Conservation (phyloP, 1,140 invertebrate genomes). For the Spodoptera litura region DNA sequence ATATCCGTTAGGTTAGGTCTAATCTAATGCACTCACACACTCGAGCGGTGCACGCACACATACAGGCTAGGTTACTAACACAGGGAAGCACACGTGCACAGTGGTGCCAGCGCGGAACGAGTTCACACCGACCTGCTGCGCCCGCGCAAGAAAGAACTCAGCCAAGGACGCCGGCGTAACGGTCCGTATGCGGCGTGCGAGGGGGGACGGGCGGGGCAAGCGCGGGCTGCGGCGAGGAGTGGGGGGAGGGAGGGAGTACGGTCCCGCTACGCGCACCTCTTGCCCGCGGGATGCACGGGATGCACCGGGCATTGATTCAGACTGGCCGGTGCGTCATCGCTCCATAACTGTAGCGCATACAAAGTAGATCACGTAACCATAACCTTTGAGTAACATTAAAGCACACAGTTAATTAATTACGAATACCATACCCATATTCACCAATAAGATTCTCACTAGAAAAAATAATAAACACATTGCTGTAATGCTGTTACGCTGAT, state of each 20-base stretch:
- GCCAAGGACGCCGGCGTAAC: constrained; percentile 85
- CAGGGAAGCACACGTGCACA: constrained; percentile 70
- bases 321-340: constrained; percentile 12
- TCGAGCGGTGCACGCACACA: constrained; percentile 61
- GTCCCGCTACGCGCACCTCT: constrained; percentile 42
- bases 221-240: neutral
- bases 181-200: constrained; percentile 62
- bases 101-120: constrained; percentile 75
- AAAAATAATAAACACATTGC: neutral
- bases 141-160: constrained; percentile 83
- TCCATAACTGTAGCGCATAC: constrained; percentile 15
- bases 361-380: neutral
- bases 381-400: neutral
- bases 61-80: constrained; percentile 51
- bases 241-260: neutral
- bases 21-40: constrained; percentile 76
- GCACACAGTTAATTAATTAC: neutral
- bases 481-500: neutral
- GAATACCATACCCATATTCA: neutral
- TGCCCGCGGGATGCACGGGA: constrained; percentile 28
- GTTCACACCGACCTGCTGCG: constrained; percentile 80
- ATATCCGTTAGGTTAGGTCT: constrained; percentile 84
- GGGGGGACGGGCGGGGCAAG: neutral
- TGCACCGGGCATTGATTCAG: constrained; percentile 11
- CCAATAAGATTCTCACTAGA: constrained; percentile 21